A percentile compares a stretch with the other conserved stretches of the same genome.
phyloP scores from a whole-genome alignment of 2,113 vertebrate species.

The Willisornis vidua region DNA sequence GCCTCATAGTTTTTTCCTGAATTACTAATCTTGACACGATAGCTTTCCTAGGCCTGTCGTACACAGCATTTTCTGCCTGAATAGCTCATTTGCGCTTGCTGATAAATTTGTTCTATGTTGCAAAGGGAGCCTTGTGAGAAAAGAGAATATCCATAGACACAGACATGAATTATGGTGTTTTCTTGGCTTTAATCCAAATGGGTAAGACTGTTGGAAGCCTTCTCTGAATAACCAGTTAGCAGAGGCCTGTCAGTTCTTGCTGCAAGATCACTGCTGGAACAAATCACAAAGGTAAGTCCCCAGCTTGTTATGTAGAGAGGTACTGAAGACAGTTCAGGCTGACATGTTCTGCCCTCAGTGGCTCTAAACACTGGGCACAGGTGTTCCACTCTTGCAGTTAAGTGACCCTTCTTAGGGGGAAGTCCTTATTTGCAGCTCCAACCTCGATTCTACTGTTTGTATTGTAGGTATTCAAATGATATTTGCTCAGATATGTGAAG shows the following conservation, averaged over 20 bases:
- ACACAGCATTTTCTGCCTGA: neutral
- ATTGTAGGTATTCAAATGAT: neutral
- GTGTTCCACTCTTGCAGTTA: neutral
- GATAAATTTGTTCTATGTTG: neutral
- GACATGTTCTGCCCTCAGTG: neutral
- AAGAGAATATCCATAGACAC: neutral
- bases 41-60: neutral
- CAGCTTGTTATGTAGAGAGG: neutral
- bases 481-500: neutral
- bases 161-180: neutral
- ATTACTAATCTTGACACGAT: neutral
- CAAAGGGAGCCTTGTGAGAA: neutral
- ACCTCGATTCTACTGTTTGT: neutral
- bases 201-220: neutral
- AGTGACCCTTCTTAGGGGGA: neutral
- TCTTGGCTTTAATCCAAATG: neutral
- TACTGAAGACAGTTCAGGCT: neutral
- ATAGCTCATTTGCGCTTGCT: neutral
- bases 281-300: neutral
- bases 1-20: neutral
- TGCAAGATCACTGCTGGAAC: neutral
- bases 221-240: neutral
- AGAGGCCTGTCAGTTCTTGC: neutral
- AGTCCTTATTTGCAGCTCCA: neutral
- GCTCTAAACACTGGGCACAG: neutral